Evolutionary conservation across 2,797 vertebrate species (phyloP).

Genomic region (Hippoglossus hippoglossus): DNA sequence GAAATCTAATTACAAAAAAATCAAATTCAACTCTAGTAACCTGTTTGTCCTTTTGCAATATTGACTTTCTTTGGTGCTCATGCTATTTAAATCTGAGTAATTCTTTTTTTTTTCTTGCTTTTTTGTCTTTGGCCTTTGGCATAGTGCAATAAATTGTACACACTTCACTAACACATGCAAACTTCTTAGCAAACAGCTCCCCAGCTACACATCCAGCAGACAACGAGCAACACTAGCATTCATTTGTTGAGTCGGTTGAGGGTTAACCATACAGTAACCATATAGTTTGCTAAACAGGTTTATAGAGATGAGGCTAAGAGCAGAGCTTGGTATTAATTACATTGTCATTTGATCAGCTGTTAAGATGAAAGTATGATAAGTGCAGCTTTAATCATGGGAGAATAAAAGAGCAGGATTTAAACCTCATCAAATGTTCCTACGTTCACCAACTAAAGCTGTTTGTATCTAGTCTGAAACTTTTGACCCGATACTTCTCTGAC

Average conservation of each 20-base stretch:
- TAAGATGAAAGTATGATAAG: neutral
- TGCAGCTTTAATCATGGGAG: neutral
- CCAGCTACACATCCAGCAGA: neutral
- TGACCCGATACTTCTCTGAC: too few species aligned
- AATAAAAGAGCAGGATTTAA: neutral
- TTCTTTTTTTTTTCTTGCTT: too few species aligned
- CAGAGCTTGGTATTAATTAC: too few species aligned
- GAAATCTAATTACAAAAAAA: neutral
- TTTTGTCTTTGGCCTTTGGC: too few species aligned
- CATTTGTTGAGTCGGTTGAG: too few species aligned
- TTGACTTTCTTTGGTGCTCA: too few species aligned
- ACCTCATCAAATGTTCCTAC: neutral
- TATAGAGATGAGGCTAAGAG: too few species aligned
- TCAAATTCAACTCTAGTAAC: neutral
- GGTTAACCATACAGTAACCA: too few species aligned
- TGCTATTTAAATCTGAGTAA: too few species aligned
- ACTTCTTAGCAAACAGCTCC: neutral
- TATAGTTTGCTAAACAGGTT: too few species aligned
- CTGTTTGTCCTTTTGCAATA: neutral
- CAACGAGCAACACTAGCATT: neutral
- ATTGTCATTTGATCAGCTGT: neutral
- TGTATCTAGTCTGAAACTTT: too few species aligned
- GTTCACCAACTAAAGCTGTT: neutral
- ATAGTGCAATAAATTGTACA: too few species aligned
- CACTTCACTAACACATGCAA: neutral